Conservation (phyloP, 2,797 vertebrate species). For the Sarcophilus harrisii region DNA sequence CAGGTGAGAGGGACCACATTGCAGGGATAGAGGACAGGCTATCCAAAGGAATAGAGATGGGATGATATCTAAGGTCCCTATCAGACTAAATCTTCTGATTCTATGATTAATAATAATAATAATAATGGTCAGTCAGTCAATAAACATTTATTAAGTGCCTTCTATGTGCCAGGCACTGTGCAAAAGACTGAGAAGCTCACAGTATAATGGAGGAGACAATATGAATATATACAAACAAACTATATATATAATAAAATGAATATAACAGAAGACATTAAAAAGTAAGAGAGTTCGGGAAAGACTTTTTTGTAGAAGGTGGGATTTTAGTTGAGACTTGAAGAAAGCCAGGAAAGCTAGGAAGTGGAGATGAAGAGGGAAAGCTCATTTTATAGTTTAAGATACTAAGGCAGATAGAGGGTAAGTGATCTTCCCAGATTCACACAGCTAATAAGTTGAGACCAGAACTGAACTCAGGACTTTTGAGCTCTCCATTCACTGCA, state of each 20-base stretch:
- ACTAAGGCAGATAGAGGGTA: neutral
- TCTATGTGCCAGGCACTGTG: no score
- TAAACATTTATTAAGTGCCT: no score
- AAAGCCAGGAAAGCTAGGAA: neutral
- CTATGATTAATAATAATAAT: no score
- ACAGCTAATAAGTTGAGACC: neutral
- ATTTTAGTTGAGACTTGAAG: neutral
- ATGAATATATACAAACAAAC: no score
- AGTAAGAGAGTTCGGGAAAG: no score
- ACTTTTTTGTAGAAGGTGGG: no score
- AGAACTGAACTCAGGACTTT: neutral
- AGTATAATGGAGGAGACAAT: no score
- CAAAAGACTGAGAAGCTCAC: no score
- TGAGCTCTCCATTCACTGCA: neutral
- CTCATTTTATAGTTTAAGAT: neutral
- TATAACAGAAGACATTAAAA: no score
- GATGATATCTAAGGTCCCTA: neutral
- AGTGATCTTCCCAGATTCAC: neutral
- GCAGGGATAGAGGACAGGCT: neutral
- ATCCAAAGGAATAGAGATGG: neutral
- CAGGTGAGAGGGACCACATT: neutral
- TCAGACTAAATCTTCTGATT: neutral
- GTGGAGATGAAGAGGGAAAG: neutral
- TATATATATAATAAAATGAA: no score
- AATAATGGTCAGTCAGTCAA: no score